Conservation (phyloP, 2,888 invertebrate species). For the Myathropa florea region DNA sequence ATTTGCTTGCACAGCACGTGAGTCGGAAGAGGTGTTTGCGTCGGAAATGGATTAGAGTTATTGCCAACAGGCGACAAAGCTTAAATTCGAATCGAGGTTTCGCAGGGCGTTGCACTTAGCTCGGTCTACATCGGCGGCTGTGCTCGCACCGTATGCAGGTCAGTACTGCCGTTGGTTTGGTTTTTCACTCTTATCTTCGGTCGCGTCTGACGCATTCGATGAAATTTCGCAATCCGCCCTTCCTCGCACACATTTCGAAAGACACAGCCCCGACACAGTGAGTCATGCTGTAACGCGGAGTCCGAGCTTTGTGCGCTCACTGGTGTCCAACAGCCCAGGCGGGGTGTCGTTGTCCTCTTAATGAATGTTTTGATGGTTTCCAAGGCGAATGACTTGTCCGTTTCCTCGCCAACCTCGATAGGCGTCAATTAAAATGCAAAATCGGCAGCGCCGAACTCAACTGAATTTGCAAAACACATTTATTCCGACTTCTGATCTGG, state of each 20-base stretch:
- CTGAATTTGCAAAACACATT: slow-evolving; percentile 18
- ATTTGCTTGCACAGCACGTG: neutral
- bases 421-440: slow-evolving; percentile 16
- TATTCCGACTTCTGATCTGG: neutral
- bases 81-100: neutral
- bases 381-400: neutral
- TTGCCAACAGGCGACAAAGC: neutral
- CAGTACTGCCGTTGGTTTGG: neutral
- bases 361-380: neutral
- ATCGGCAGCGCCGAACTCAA: neutral
- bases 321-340: neutral
- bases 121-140: neutral
- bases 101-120: neutral
- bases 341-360: neutral
- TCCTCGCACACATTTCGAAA: too few relatives aligned
- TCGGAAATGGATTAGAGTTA: neutral
- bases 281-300: neutral
- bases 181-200: neutral
- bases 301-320: too few relatives aligned
- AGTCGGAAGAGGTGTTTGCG: neutral
- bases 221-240: too few relatives aligned
- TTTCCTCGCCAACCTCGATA: neutral
- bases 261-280: neutral
- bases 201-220: neutral
- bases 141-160: neutral